phyloP scores from a whole-genome alignment of 2,113 vertebrate species.

The Puntigrus tetrazona region DNA sequence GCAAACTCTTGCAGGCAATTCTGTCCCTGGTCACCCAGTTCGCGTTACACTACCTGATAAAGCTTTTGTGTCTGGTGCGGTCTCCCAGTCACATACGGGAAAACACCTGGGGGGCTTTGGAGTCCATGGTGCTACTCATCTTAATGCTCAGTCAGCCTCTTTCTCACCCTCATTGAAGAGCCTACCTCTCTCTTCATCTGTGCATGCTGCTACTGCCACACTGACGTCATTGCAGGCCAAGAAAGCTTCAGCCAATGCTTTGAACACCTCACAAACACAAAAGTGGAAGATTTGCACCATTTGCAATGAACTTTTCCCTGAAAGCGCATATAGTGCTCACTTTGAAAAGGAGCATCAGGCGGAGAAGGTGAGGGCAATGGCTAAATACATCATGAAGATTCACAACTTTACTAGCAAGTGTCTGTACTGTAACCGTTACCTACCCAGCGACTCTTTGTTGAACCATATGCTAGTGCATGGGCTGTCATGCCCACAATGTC shows the following conservation, averaged over 20 bases:
- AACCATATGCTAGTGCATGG: conserved; percentile 99
- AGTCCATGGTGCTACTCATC: conserved; percentile 33
- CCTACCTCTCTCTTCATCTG: conserved; percentile 70
- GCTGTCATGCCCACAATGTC: conserved; percentile 94
- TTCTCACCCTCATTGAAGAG: conserved; percentile 66
- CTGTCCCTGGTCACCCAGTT: conserved; percentile 74
- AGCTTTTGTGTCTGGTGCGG: conserved; percentile 73
- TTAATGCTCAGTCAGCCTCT: conserved; percentile 59
- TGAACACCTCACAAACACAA: conserved; percentile 86
- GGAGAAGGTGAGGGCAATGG: conserved; percentile 92
- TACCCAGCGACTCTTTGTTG: conserved; percentile 93
- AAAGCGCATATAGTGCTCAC: conserved; percentile 93
- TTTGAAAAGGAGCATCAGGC: conserved; percentile 97
- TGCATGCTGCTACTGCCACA: conserved; percentile 69
- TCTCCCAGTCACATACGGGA: conserved; percentile 79
- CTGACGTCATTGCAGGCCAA: conserved; percentile 52
- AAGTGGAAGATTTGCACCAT: conserved; percentile 99
- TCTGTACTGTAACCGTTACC: conserved; percentile 95
- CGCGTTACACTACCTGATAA: conserved; percentile 77
- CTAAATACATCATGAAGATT: conserved; percentile 99
- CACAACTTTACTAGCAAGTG: conserved; percentile 99
- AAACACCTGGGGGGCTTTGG: conserved; percentile 69
- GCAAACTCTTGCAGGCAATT: conserved; percentile 75
- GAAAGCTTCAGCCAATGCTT: conserved; percentile 48
- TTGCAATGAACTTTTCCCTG: conserved; percentile 97